Conservation (phyloP, 1,140 invertebrate species). For the Zaprionus capensis region DNA sequence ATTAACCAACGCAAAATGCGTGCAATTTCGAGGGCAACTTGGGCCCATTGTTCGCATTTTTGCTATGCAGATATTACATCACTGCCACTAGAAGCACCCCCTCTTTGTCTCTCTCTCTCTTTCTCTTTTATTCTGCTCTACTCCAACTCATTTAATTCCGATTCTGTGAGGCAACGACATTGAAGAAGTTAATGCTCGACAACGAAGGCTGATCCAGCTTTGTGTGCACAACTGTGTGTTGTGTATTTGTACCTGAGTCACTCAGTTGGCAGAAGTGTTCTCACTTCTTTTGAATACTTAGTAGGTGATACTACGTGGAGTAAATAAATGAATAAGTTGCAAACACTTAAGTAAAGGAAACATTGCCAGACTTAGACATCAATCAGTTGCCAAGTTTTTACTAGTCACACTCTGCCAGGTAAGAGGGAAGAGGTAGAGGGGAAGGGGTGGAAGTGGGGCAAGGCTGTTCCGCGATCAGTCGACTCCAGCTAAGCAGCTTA, state of each 20-base stretch:
- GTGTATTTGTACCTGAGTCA: neutral
- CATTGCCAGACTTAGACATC: neutral
- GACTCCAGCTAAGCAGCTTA: constrained; percentile 69
- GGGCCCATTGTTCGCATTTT: constrained; percentile 42
- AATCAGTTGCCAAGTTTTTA: neutral
- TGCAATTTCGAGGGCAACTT: constrained; percentile 60
- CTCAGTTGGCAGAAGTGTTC: neutral
- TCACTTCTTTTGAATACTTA: neutral
- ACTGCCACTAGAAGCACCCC: constrained; percentile 44
- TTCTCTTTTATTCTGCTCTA: constrained; percentile 1
- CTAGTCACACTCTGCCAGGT: neutral
- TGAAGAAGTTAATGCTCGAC: constrained; percentile 52
- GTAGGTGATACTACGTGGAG: neutral
- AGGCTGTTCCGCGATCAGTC: constrained; percentile 28
- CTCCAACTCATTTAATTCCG: constrained; percentile 49
- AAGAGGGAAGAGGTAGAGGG: neutral
- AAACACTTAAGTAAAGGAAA: neutral
- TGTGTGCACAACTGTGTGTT: constrained; percentile 42
- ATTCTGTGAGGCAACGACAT: constrained; percentile 58
- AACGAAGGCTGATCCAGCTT: constrained; percentile 21
- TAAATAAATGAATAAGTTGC: constrained; percentile 1
- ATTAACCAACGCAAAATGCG: constrained; percentile 68
- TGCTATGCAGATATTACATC: constrained; percentile 61
- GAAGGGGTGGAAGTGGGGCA: neutral
- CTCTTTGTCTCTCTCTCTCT: neutral